Percentiles rank a stretch among this genome's conserved stretches.
Conservation (phyloP, 2,113 vertebrate genomes). For the Pitta sordida region DNA sequence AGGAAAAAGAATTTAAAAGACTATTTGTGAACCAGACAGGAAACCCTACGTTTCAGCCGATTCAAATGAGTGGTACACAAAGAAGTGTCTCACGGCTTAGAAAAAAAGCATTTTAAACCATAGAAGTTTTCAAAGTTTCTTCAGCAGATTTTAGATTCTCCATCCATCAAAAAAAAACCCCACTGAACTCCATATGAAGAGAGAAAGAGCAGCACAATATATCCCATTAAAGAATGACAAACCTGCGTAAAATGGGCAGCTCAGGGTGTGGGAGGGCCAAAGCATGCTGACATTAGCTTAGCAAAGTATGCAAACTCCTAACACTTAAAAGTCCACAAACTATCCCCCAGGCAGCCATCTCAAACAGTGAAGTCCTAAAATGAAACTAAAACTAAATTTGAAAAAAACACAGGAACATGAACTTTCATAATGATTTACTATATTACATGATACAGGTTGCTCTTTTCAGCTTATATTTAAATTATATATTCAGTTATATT, state of each 20-base stretch:
- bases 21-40: slow-evolving; percentile 11
- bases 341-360: slow-evolving; percentile 16
- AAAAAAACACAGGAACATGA: neutral
- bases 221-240: neutral
- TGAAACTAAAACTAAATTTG: neutral
- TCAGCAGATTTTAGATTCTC: neutral
- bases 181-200: neutral
- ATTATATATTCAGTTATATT: too few species aligned
- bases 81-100: neutral
- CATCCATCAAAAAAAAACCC: accelerated
- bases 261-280: slow-evolving; percentile 12
- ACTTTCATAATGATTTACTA: neutral
- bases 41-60: slow-evolving; percentile 14
- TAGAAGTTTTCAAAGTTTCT: neutral
- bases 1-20: neutral
- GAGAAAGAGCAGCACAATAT: neutral
- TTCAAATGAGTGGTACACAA: neutral
- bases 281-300: slow-evolving; percentile 17
- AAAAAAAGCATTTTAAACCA: neutral
- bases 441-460: neutral
- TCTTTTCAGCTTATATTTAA: neutral
- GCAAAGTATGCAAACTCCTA: slow-evolving; percentile 45
- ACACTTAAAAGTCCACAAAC: slow-evolving; percentile 10
- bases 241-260: neutral
- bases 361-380: neutral